Evolutionary conservation across 2,113 vertebrate species (phyloP).

Genomic region (Alethe castanea): DNA sequence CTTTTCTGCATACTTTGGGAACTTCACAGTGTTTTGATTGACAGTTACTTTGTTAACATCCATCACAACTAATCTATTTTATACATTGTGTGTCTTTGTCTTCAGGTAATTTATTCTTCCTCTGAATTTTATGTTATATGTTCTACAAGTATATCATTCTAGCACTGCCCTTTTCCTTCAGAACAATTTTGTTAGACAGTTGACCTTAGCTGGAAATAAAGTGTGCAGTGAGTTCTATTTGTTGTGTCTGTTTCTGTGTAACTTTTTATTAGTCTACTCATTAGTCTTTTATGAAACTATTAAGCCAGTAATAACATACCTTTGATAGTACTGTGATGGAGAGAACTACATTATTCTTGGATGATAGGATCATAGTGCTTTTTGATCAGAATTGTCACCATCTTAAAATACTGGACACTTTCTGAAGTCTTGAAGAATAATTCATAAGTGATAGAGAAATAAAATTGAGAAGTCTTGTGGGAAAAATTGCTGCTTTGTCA

Average conservation of each 20-base stretch:
- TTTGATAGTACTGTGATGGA: not conserved
- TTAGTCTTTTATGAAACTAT: not conserved
- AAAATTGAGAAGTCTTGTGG: not conserved
- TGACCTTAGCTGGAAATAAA: conserved; percentile 4
- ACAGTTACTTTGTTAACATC: not conserved
- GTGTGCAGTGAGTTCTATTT: not conserved
- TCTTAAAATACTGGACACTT: not conserved
- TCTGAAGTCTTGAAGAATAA: not conserved
- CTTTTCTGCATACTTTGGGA: not conserved
- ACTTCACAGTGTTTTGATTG: not conserved
- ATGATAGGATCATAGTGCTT: not conserved
- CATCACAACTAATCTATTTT: not conserved
- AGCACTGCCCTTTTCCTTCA: not conserved
- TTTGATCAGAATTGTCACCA: not conserved
- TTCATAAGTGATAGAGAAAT: not conserved
- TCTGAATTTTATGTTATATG: not conserved
- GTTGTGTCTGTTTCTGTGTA: not conserved
- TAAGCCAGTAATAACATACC: not conserved
- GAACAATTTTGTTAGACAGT: not conserved
- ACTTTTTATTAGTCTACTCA: not conserved
- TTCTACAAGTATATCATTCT: not conserved
- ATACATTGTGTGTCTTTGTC: not conserved
- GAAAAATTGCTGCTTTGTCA: not conserved
- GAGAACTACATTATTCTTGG: not conserved
- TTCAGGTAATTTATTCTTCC: not conserved